Conservation (phyloP, 2,888 invertebrate species). For the Carcina quercana region DNA sequence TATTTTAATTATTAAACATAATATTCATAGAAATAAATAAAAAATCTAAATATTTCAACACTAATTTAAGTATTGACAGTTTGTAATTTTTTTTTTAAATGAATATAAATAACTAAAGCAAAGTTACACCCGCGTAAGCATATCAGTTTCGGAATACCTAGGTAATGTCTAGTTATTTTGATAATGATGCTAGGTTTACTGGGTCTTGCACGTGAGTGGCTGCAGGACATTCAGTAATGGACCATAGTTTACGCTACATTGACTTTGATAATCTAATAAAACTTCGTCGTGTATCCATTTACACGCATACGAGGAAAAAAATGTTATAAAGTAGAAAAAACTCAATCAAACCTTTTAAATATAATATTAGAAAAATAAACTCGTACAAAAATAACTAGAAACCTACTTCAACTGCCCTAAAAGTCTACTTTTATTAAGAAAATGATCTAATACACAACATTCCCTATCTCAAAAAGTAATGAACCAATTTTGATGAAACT, state of each 20-base stretch:
- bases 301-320: too few species aligned
- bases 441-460: too few species aligned
- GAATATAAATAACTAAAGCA: conserved; percentile 10
- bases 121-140: conserved; percentile 45
- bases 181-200: conserved; percentile 28
- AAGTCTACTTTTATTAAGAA: too few species aligned
- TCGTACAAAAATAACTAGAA: too few species aligned
- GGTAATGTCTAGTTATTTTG: conserved; percentile 40
- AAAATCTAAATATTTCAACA: conserved; percentile 31
- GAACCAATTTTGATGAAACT: too few species aligned
- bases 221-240: not conserved
- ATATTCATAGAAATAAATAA: too few species aligned
- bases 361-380: too few species aligned
- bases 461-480: too few species aligned
- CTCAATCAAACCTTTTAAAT: not conserved
- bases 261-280: too few species aligned
- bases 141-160: conserved; percentile 52
- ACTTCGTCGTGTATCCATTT: too few species aligned
- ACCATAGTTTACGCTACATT: not conserved
- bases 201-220: conserved; percentile 19
- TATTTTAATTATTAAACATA: conserved; percentile 1
- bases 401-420: too few species aligned
- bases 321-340: not conserved
- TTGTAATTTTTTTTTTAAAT: conserved; percentile 2
- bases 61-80: conserved; percentile 16